A percentile compares a stretch with the other conserved stretches of the same genome.
These are phyloP conservation scores for Rhinichthys osculus DNA, from an alignment of 2,797 vertebrate genomes.

Conservation along the genomic window DNA sequence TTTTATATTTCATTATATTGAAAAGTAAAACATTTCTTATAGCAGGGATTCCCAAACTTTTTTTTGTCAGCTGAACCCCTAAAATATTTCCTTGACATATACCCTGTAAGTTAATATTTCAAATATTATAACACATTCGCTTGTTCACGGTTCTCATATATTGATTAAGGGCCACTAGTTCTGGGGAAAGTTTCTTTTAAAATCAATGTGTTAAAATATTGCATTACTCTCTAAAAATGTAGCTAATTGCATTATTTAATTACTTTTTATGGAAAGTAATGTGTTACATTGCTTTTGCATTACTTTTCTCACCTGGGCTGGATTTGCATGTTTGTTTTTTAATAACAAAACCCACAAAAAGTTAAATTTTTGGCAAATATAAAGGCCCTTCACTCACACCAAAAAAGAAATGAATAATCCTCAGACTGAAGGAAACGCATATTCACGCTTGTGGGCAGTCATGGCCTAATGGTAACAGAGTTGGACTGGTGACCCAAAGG, in stretches of 20 bases:
- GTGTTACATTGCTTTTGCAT: too few species aligned
- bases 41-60: not conserved
- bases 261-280: too few species aligned
- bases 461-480: too few species aligned
- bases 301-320: too few species aligned
- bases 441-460: accelerated
- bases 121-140: not conserved
- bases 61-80: not conserved
- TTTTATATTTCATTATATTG: not conserved
- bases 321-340: too few species aligned
- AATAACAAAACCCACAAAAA: too few species aligned
- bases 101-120: not conserved
- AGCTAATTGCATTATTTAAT: too few species aligned
- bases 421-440: not conserved
- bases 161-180: not conserved
- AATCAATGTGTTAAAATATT: not conserved
- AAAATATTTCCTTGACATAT: not conserved
- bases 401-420: not conserved
- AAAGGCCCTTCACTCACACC: not conserved
- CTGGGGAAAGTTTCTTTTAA: not conserved
- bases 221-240: not conserved
- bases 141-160: not conserved
- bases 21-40: not conserved
- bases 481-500: too few species aligned
- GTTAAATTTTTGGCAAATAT: too few species aligned